Conservation (phyloP, 1,140 invertebrate species). For the Caenorhabditis latens region DNA sequence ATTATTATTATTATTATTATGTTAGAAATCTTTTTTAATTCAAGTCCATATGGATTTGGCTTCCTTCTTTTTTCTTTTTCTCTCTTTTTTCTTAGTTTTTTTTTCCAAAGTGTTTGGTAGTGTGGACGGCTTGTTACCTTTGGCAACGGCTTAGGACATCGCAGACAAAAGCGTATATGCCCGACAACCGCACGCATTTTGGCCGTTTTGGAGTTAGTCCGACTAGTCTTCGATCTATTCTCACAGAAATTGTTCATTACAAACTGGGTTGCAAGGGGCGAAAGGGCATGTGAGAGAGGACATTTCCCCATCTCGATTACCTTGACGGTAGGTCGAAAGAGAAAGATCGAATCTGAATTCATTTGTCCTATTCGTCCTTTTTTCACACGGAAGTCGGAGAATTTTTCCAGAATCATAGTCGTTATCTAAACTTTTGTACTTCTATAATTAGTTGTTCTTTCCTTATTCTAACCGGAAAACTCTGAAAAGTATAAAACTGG, state of each 20-base stretch:
- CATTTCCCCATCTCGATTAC: background rate
- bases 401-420: too few relatives aligned
- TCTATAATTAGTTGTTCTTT: background rate
- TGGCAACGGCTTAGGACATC: constrained; percentile 18
- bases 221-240: background rate
- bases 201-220: background rate
- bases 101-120: background rate
- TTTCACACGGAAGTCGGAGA: too few relatives aligned
- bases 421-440: too few relatives aligned
- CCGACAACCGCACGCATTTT: too few relatives aligned
- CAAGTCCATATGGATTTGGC: background rate
- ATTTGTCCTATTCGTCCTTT: background rate
- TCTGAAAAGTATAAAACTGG: background rate
- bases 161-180: constrained; percentile 21
- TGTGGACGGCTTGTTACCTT: constrained; percentile 13
- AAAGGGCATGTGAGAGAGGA: background rate
- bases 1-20: too few relatives aligned
- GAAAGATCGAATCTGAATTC: background rate
- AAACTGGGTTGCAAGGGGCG: background rate
- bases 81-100: background rate
- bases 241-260: background rate
- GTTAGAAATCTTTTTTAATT: too few relatives aligned
- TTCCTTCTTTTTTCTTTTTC: background rate
- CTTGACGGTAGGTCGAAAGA: background rate
- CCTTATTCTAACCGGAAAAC: constrained; percentile 5